Conservation (phyloP, 2,113 vertebrate genomes). For the Daboia siamensis region DNA sequence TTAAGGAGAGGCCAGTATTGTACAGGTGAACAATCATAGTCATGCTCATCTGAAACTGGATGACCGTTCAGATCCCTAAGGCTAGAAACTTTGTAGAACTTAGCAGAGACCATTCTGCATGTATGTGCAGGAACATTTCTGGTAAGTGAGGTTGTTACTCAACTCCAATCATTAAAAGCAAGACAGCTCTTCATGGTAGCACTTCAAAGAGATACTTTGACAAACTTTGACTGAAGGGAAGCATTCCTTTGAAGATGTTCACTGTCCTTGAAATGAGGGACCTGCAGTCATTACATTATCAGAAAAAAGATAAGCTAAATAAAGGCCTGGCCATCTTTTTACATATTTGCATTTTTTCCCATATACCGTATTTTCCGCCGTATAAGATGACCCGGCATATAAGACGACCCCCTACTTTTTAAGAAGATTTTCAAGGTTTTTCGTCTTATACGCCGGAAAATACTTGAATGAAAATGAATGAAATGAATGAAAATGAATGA, state of each 20-base stretch:
- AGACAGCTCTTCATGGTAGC: not conserved
- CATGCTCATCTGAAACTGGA: not conserved
- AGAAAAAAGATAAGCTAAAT: conserved; percentile 5
- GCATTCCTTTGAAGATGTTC: not conserved
- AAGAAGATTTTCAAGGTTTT: too few relatives aligned
- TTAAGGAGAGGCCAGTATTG: not conserved
- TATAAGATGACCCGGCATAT: too few relatives aligned
- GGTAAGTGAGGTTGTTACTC: not conserved
- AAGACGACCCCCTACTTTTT: too few relatives aligned
- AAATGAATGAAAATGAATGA: too few relatives aligned
- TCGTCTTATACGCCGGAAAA: too few relatives aligned
- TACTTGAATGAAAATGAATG: too few relatives aligned
- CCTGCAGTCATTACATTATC: not conserved
- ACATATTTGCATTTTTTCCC: not conserved
- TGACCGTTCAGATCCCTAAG: not conserved
- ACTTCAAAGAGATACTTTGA: not conserved
- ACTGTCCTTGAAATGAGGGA: not conserved
- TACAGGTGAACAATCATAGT: not conserved
- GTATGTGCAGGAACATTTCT: not conserved
- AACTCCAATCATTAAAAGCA: not conserved
- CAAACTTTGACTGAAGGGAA: not conserved
- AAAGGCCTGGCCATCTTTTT: conserved; percentile 26
- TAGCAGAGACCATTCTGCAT: not conserved
- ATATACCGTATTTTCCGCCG: too few relatives aligned
- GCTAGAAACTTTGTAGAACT: not conserved